These are phyloP conservation scores for Deilephila elpenor DNA, from an alignment of 2,888 invertebrate species.

Conservation along the genomic window DNA sequence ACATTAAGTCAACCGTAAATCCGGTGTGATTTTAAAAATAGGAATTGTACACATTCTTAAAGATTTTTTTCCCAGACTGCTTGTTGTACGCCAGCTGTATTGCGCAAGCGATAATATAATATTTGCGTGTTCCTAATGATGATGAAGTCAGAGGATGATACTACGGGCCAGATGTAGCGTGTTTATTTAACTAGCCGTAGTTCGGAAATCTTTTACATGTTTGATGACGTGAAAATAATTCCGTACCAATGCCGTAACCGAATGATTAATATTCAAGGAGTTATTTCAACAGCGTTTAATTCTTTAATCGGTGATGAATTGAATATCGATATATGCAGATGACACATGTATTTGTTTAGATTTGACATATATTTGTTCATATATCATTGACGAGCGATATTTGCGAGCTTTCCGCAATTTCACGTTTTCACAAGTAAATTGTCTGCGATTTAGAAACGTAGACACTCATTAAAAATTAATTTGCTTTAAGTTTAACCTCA, in stretches of 20 bases:
- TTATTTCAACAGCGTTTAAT: not conserved
- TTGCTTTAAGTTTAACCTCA: too few species aligned
- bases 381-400: not conserved
- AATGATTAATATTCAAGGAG: not conserved
- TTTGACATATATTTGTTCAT: not conserved
- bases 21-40: not conserved
- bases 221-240: slow-evolving; percentile 4
- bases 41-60: not conserved
- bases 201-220: slow-evolving; percentile 5
- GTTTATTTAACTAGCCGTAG: slow-evolving; percentile 5
- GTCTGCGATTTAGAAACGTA: too few species aligned
- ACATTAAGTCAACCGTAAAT: not conserved
- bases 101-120: slow-evolving; percentile 8
- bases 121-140: slow-evolving; percentile 10
- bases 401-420: not conserved
- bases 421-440: too few species aligned
- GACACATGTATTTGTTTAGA: not conserved
- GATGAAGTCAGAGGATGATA: not conserved
- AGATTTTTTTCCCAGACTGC: not conserved
- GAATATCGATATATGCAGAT: not conserved
- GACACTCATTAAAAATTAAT: too few species aligned
- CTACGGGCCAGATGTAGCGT: not conserved
- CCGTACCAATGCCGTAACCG: not conserved
- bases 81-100: not conserved
- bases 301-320: not conserved